Percentiles rank a stretch among this genome's conserved stretches.
Conservation (phyloP, 2,888 invertebrate species). For the Phasia obesa region DNA sequence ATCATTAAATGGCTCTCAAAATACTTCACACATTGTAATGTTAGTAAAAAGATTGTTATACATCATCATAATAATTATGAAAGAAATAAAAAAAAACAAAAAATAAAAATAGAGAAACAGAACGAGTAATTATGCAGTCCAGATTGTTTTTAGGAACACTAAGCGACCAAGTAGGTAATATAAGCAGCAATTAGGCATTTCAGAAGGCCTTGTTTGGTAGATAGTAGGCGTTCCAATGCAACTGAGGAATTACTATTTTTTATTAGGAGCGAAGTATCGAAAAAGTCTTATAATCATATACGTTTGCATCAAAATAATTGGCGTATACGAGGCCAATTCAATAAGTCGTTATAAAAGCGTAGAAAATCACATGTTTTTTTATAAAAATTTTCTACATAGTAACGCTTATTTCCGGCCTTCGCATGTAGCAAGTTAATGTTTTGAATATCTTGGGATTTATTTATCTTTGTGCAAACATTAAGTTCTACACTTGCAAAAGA, state of each 20-base stretch:
- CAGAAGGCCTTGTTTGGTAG: not conserved
- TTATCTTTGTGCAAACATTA: too few relatives aligned
- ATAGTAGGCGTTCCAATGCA: not conserved
- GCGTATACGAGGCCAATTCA: too few relatives aligned
- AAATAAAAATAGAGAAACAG: not conserved
- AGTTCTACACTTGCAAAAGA: too few relatives aligned
- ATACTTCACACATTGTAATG: constrained; percentile 56
- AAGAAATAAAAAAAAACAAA: constrained; percentile 9
- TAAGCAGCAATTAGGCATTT: not conserved
- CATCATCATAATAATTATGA: constrained; percentile 26
- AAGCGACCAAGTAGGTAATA: not conserved
- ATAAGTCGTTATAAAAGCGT: too few relatives aligned
- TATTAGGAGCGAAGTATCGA: not conserved
- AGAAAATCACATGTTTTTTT: too few relatives aligned
- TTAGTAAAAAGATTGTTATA: constrained; percentile 46
- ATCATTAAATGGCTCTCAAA: constrained; percentile 63
- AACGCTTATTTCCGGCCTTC: too few relatives aligned
- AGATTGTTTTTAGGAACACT: not conserved
- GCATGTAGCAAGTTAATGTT: too few relatives aligned
- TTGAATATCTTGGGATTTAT: too few relatives aligned
- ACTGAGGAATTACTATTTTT: not conserved
- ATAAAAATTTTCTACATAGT: too few relatives aligned
- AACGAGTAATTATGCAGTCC: constrained; percentile 3
- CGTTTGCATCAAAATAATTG: too few relatives aligned
- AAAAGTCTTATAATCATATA: too few relatives aligned